phyloP scores from a whole-genome alignment of 2,888 invertebrate genomes.

The Acheta domesticus region DNA sequence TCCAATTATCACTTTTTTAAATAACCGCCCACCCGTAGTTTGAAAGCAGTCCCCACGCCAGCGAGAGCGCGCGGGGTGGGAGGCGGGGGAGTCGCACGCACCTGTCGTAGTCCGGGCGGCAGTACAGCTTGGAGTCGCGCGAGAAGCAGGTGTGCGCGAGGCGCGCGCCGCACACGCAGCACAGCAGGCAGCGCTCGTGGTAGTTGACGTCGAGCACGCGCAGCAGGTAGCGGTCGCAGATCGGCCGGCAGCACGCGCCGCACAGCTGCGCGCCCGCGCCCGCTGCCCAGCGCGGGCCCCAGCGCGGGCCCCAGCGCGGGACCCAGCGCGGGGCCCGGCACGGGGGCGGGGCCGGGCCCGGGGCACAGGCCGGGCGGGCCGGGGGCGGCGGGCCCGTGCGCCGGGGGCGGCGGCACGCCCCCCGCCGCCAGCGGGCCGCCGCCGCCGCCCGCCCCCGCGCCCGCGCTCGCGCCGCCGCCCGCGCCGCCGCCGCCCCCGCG shows the following conservation, averaged over 20 bases:
- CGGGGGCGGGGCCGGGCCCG: not conserved
- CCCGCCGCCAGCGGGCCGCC: not conserved
- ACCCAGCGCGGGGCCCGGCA: not conserved
- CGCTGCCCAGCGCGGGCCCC: not conserved
- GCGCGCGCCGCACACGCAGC: slow-evolving; percentile 66
- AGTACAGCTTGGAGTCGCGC: slow-evolving; percentile 70
- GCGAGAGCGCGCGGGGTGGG: not conserved
- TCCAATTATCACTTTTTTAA: no score
- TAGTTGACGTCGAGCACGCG: slow-evolving; percentile 70
- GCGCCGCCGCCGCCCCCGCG: not conserved
- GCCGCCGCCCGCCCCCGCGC: not conserved
- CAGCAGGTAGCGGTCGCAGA: slow-evolving; percentile 72
- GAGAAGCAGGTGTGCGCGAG: slow-evolving; percentile 73
- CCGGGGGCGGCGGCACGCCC: not conserved
- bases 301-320: not conserved
- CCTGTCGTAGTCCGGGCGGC: slow-evolving; percentile 77
- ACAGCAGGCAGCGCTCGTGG: slow-evolving; percentile 74
- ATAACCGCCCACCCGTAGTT: no score
- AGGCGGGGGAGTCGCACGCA: slow-evolving; percentile 44
- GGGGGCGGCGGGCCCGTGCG: no score
- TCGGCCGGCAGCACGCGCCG: slow-evolving; percentile 66
- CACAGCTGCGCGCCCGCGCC: slow-evolving; percentile 48
- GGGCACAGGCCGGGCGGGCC: not conserved
- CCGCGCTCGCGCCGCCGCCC: not conserved
- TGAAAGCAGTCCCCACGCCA: no score